Evolutionary conservation across 23 tunicate genomes (phyloP), one percentile per base, ranked within the genome.

Genomic region (Aplidium turbinatum): DNA sequence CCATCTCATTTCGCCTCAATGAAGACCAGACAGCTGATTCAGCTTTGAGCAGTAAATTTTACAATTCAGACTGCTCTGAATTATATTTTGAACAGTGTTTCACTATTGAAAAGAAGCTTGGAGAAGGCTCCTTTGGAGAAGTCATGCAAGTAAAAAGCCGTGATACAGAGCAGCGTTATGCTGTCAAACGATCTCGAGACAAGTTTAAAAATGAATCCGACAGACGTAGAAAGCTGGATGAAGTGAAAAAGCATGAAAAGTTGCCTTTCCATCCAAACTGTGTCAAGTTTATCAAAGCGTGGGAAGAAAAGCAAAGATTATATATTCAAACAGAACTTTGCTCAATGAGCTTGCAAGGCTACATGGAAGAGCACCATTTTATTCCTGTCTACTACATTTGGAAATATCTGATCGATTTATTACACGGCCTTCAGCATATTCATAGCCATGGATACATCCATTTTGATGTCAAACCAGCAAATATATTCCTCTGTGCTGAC

Each of bases 271-370:
- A 90, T 45, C 81, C 77, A 47, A 90, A 90, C 42, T 82, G 88
- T 54, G 76, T 90, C 19, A 75, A 78, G 33, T 90, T 90, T 63
- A 78, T 77, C 4, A 83, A 90, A 55, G 97, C 97, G 24, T 90
- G 97, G 97, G 97, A 90, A 34, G 97, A 90, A 78, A 90, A 78
- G 32, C 85, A 83, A 31, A 74, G 85, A 25, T 45, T 90, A 31
- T 90, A 82, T 54, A 90, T 90, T 23, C 89, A 90, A 66, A 90
- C 90, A 25, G 97, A 90, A 63, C 85, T 90, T 3, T 90, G 97
- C 48, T 42, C 66, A 5, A 77, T 64, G 71, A 82, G 89, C 45
- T 30, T 90, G 2, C 90, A 90, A 40, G 52, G 58, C 18, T 90
- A 63, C 45, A 55, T 84, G 73, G 85, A 83, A 28, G 38, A 55